These are phyloP conservation scores for Vulpes lagopus DNA, from an alignment of 2,113 vertebrate genomes.

Conservation along the genomic window DNA sequence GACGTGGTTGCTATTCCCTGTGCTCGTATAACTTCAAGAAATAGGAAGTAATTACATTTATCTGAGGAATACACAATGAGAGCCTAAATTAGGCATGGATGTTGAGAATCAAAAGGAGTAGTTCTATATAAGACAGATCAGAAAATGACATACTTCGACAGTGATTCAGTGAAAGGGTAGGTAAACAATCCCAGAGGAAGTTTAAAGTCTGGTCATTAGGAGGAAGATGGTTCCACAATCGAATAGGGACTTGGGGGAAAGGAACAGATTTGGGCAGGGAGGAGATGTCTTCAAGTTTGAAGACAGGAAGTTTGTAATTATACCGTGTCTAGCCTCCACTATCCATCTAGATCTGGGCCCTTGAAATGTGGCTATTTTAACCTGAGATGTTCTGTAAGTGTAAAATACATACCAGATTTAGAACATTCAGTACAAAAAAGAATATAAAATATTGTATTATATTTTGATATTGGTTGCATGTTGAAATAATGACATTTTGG, in stretches of 20 bases:
- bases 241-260: constrained; percentile 6
- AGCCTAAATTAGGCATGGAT: background rate
- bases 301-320: constrained; percentile 8
- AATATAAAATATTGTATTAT: constrained; percentile 7
- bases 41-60: constrained; percentile 11
- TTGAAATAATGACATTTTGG: constrained; percentile 16
- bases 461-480: constrained; percentile 35
- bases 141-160: background rate
- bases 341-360: background rate
- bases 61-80: background rate
- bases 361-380: constrained; percentile 10
- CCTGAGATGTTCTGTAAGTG: background rate
- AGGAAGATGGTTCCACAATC: background rate
- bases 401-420: constrained; percentile 25
- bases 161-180: background rate
- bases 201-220: background rate
- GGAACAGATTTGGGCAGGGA: background rate
- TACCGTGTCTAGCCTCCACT: background rate
- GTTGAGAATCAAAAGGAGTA: background rate
- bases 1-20: background rate
- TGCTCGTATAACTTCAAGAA: background rate
- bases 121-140: background rate
- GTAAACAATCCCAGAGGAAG: background rate
- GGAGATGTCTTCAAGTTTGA: constrained; percentile 18
- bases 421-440: background rate